Percentiles rank a stretch among this genome's conserved stretches.
phyloP scores from a whole-genome alignment of 2,113 vertebrate genomes.

The Zingel zingel region DNA sequence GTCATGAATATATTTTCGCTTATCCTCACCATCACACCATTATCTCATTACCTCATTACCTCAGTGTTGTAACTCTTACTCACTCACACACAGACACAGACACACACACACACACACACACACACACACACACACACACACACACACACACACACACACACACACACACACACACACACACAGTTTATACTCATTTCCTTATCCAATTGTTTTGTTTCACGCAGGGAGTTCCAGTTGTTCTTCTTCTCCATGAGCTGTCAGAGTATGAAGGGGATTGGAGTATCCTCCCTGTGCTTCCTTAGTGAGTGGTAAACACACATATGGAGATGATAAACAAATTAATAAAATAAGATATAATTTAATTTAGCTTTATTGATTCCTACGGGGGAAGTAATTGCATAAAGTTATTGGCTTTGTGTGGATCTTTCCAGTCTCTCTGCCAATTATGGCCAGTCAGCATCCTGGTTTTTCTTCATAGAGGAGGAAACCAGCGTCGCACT shows the following conservation, averaged over 20 bases:
- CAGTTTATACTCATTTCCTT: not conserved
- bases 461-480: slow-evolving; percentile 94
- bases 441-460: slow-evolving; percentile 85
- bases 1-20: too few species aligned
- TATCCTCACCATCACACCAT: too few species aligned
- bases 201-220: slow-evolving; percentile 33
- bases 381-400: not conserved
- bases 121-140: not conserved
- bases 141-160: not conserved
- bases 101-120: not conserved
- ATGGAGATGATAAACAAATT: not conserved
- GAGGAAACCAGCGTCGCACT: slow-evolving; percentile 90
- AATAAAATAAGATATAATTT: not conserved
- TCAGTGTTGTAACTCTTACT: too few species aligned
- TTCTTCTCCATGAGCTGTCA: slow-evolving; percentile 89
- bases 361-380: not conserved
- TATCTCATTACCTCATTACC: too few species aligned
- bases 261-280: slow-evolving; percentile 90
- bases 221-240: slow-evolving; percentile 86
- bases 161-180: not conserved
- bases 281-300: slow-evolving; percentile 87
- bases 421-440: slow-evolving; percentile 84
- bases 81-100: not conserved
- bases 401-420: not conserved
- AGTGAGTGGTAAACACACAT: slow-evolving; percentile 78